Evolutionary conservation across 1,140 invertebrate genomes (phyloP).

Genomic region (Pseudomyrmex pallidus): DNA sequence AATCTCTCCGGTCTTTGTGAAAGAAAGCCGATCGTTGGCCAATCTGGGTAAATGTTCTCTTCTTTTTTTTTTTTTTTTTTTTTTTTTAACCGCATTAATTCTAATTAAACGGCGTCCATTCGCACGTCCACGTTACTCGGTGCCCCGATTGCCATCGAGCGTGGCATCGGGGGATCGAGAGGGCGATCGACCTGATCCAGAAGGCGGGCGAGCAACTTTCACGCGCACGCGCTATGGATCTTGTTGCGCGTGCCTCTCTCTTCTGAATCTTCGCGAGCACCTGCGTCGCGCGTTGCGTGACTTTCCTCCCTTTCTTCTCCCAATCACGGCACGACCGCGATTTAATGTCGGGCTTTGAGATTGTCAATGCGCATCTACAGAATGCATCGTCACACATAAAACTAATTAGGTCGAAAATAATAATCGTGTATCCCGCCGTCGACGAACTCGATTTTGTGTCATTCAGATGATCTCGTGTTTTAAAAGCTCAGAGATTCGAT

Average conservation of each 20-base stretch:
- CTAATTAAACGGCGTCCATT: slow-evolving; percentile 74
- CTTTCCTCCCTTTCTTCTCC: slow-evolving; percentile 52
- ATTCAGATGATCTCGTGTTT: too few species aligned
- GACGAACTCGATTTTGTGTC: too few species aligned
- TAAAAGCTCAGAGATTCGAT: too few species aligned
- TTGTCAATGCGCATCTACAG: slow-evolving; percentile 66
- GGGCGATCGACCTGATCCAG: slow-evolving; percentile 54
- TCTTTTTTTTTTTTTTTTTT: background rate
- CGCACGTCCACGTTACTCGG: slow-evolving; percentile 32
- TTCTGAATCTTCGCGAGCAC: slow-evolving; percentile 64
- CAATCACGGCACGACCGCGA: slow-evolving; percentile 67
- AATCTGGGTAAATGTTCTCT: slow-evolving; percentile 15
- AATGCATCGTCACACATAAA: slow-evolving; percentile 12
- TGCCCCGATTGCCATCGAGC: slow-evolving; percentile 35
- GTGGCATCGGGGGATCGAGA: background rate
- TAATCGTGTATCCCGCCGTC: background rate
- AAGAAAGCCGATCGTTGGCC: background rate
- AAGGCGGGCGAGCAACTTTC: slow-evolving; percentile 70
- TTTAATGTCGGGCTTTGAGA: slow-evolving; percentile 75
- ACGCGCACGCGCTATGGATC: slow-evolving; percentile 76
- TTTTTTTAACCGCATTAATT: slow-evolving; percentile 72
- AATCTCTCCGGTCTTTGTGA: background rate
- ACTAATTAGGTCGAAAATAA: background rate
- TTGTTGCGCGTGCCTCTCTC: slow-evolving; percentile 75
- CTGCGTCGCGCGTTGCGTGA: slow-evolving; percentile 73